Base-by-base conservation (phyloP, 2,113 vertebrate genomes). In the Patagioenas fasciata region DNA sequence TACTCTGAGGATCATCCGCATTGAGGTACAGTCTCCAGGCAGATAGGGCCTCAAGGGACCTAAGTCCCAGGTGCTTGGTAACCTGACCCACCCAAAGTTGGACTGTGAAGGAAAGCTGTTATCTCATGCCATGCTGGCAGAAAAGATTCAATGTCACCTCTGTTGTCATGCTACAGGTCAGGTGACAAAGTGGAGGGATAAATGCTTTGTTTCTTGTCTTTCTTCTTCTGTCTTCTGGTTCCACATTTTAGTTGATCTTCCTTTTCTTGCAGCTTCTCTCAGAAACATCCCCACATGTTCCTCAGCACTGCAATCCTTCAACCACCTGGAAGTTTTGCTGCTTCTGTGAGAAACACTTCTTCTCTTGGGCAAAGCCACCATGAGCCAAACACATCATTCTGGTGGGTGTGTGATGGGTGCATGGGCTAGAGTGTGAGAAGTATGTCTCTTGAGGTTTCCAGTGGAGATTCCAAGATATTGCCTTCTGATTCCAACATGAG, bases 221-320 rank as follows among this genome's bases (percentile, higher is more conserved):
- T 91, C 28, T 15, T 73, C 6, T 36, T 83, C 70, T 85, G 0
- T 40, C 16, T 26, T 84, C 47, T 67, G 20, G 9, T 38, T 85
- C 23, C 14, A 48, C 13, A 28, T 32, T 74, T 84, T 42, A 47
- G 13, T 36, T 29, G 5, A 19, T 80, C 11, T 80, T 88, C 12
- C 10, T 70, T 80, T 80, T 15, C 48, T 58, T 51, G 28, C 11
- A 84, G 8, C 23, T 67, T 88, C 60, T 73, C 3, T 65, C 24
- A 61, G 13, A 56, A 87, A 38, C 0, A 1, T 42, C 5, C 10
- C 26, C 3, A 26, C 0, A 0, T 17, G 47, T 90, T 71, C 32
- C 19, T 56, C 23, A 75, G 16, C 38, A 71, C 18, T 64, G 6
- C 12, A 82, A 26, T 32, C 10, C 26, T 56, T 64, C 61, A 82